Percentiles rank a stretch among this genome's conserved stretches.
Conservation (phyloP, 2,888 invertebrate genomes). For the Tromatobia lineatoria region DNA sequence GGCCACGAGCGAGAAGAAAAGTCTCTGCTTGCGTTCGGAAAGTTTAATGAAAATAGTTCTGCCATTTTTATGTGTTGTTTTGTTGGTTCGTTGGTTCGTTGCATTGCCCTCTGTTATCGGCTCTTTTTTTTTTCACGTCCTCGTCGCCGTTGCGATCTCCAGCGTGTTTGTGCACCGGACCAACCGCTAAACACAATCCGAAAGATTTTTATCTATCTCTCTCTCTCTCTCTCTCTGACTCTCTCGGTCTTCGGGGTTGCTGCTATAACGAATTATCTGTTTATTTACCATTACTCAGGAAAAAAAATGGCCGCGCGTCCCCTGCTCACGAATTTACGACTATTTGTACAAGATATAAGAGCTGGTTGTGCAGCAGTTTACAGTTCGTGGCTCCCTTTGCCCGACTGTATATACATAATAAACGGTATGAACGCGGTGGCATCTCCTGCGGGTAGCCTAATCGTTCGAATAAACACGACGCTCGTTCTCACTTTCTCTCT, state of each 20-base stretch:
- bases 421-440: slow-evolving; percentile 50
- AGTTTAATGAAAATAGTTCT: slow-evolving; percentile 83
- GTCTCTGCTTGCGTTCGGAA: slow-evolving; percentile 75
- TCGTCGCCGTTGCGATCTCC: slow-evolving; percentile 53
- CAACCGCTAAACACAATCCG: slow-evolving; percentile 36
- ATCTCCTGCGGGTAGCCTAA: slow-evolving; percentile 66
- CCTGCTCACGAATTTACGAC: slow-evolving; percentile 68
- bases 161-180: slow-evolving; percentile 54
- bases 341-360: slow-evolving; percentile 75
- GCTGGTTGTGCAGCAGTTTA: slow-evolving; percentile 29
- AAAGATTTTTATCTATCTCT: slow-evolving; percentile 65
- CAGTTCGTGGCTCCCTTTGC: slow-evolving; percentile 8
- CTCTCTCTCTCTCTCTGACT: slow-evolving; percentile 60
- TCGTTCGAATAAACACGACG: slow-evolving; percentile 70
- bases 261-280: slow-evolving; percentile 72
- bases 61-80: slow-evolving; percentile 78
- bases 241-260: not conserved
- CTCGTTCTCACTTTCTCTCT: slow-evolving; percentile 18
- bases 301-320: slow-evolving; percentile 48
- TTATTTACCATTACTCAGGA: slow-evolving; percentile 71
- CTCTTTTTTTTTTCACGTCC: slow-evolving; percentile 33
- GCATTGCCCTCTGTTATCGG: slow-evolving; percentile 26
- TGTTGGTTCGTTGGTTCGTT: slow-evolving; percentile 31
- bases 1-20: slow-evolving; percentile 70
- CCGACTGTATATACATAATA: slow-evolving; percentile 23